Conservation (phyloP, 2,113 vertebrate species). For the Oreochromis aureus region DNA sequence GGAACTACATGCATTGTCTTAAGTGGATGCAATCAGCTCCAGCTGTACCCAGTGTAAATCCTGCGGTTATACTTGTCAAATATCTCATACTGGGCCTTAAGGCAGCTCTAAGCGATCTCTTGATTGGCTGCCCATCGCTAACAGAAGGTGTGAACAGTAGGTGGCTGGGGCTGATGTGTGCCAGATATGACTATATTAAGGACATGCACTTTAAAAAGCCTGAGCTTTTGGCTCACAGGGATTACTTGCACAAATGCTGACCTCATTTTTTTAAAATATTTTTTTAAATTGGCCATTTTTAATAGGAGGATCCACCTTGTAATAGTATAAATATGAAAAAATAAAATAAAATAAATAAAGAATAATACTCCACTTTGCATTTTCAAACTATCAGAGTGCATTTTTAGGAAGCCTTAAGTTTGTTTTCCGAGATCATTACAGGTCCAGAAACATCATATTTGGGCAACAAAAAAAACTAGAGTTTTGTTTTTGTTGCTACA, state of each 20-base stretch:
- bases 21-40: not conserved
- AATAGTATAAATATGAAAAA: not conserved
- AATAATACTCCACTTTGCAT: not conserved
- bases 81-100: not conserved
- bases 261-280: not conserved
- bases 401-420: not conserved
- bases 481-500: not conserved
- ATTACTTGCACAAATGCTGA: not conserved
- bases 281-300: not conserved
- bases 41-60: not conserved
- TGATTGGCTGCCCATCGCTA: not conserved
- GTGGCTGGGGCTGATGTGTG: not conserved
- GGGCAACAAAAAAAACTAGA: not conserved
- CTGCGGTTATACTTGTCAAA: not conserved
- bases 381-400: not conserved
- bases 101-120: not conserved
- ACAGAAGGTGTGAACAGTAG: not conserved
- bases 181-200: not conserved
- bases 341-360: not conserved
- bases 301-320: not conserved
- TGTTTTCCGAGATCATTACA: not conserved
- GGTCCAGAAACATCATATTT: not conserved
- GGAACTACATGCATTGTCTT: not conserved
- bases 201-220: not conserved
- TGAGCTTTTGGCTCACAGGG: not conserved